Conservation (phyloP, 2,888 invertebrate species). For the Sphaeridia pumilis region DNA sequence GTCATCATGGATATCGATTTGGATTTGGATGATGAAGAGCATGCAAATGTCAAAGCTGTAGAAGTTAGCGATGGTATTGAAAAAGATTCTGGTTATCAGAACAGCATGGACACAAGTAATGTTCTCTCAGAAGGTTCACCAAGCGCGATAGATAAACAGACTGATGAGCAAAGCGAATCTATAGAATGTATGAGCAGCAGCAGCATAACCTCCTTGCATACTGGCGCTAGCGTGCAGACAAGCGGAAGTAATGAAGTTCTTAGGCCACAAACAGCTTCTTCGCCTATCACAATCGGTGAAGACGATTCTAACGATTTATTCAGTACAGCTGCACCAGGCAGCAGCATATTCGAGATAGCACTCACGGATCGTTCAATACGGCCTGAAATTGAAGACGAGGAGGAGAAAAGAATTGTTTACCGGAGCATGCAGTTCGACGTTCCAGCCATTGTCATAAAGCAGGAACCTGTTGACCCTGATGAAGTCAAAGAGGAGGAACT, state of each 20-base stretch:
- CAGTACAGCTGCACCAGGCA: background rate
- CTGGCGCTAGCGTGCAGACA: too few relatives aligned
- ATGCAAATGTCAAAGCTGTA: background rate
- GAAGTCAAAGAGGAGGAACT: background rate
- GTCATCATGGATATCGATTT: conserved; percentile 52
- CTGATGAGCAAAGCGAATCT: conserved; percentile 6
- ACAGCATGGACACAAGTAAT: conserved; percentile 12
- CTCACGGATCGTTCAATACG: background rate
- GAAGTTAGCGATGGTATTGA: conserved; percentile 3
- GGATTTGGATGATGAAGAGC: conserved; percentile 49
- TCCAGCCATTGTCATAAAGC: conserved; percentile 31
- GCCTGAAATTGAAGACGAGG: background rate
- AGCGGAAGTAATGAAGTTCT: conserved; percentile 1
- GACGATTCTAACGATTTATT: conserved; percentile 17
- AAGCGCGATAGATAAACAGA: conserved; percentile 15
- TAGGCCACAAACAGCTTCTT: background rate
- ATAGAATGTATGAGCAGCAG: too few relatives aligned
- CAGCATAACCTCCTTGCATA: too few relatives aligned
- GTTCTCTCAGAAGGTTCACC: conserved; percentile 17
- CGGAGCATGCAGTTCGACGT: conserved; percentile 35
- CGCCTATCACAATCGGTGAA: conserved; percentile 31
- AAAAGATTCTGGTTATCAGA: conserved; percentile 18
- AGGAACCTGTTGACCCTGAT: conserved; percentile 20
- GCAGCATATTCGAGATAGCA: conserved; percentile 7
- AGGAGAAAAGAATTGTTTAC: conserved; percentile 26